Evolutionary conservation across 2,113 vertebrate species (phyloP), one percentile per base, ranked within the genome.

Genomic region (Mohoua ochrocephala): DNA sequence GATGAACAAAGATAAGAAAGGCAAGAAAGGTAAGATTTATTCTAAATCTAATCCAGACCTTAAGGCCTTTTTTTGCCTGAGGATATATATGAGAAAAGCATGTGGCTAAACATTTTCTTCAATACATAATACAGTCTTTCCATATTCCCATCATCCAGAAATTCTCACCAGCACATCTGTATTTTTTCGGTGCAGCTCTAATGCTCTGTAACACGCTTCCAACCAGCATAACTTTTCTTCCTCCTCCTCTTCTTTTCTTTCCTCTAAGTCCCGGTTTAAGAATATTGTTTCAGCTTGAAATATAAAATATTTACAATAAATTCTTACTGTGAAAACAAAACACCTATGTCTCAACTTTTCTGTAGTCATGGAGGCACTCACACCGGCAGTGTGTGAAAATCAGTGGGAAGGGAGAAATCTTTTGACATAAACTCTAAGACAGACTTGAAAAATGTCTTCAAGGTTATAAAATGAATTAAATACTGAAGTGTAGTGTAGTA

Each of bases 281-380:
- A 99, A 98, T 76, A 99, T 99, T 83, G 99, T 99, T 92, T 99
- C 98, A 53, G 99, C 99, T 99, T 97, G 60, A 94, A 95, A 96
- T 56, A 57, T 2, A 96, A 96, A 90, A 94, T 37, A 75, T 90
- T 82, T 47, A 86, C 97, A 98, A 47, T 77, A 75, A 91, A 75
- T 82, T 86, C 14, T 52, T 85, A 67, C 24, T 64, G 39, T 50
- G 37, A 87, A 93, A 84, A 75, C 30, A 61, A 49, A 91, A 53
- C 27, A 81, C 4, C 15, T 60, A 16, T 15, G 11, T 70, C 33
- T 89, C 84, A 74, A 78, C 22, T 17, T 56, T 71, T 15, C 42
- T 54, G 26, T 54, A 61, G 37, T 45, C 30, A 47, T 18, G 19
- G 17, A 70, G 26, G 24, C 64, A 35, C 15, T 81, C 35, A 80